Base-by-base conservation (phyloP, 2,797 vertebrate species). In the Sebastes vulpes region DNA sequence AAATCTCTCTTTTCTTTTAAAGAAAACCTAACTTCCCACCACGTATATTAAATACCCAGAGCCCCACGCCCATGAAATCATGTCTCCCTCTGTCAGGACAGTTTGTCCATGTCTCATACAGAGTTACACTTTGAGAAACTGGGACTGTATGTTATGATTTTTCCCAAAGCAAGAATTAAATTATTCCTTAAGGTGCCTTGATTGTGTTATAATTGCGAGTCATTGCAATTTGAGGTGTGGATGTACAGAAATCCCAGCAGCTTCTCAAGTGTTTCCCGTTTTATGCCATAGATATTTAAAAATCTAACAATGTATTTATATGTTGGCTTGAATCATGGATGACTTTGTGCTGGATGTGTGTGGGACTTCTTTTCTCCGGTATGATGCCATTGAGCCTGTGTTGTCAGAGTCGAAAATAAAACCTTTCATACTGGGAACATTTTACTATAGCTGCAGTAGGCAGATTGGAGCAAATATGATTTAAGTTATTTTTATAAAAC, bases 1-100 rank as follows among this genome's bases (percentile, higher is more conserved):
- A 75, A 70, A 50, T 20, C 42, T 46, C 29, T 52, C 29, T 70
- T 1, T 26, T 9, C 12, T 50, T 29, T 9, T 2, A 35, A 9
- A 56, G 57, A 52, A 71, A 53, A 38, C 9, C 29, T 38, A 48
- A 67, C 31, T 48, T 67, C 67, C 72, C 78, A n/a, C 31, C 16
- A 3, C 0, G 14, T 77, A 26, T 28, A 2, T 31, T 4, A 23
- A 70, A 54, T 3, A 9, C 57, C 16, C 8, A 9, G 5, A 18
- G 23, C 56, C 16, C 46, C 28, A n/a, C 12, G 3, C 12, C 20
- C 6, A 20, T 50, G 25, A 74, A 4, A 46, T 64, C 65, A 35
- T 35, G 32, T 35, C 32, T 42, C 18, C 31, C 31, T 32, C 31
- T 32, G 31, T 32, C 31, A 10, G 31, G 31, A 32, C 31, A 10